Conservation (phyloP, 2,113 vertebrate genomes). For the Catagonus wagneri region DNA sequence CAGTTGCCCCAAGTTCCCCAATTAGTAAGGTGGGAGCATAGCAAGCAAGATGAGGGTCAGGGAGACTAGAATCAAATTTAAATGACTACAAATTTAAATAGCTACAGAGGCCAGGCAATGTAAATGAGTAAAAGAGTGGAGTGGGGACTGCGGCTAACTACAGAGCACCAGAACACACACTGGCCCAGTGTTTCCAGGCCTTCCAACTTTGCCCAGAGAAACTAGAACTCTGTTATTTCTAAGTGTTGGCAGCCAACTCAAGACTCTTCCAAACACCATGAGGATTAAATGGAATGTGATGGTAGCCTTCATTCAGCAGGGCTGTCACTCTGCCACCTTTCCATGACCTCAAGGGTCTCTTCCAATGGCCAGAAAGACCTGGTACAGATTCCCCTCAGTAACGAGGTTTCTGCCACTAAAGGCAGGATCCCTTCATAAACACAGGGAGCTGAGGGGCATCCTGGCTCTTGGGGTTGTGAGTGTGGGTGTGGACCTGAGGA, state of each 20-base stretch:
- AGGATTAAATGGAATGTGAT: background rate
- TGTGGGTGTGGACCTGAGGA: background rate
- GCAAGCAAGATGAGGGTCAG: background rate
- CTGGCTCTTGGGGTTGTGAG: background rate
- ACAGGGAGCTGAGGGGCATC: background rate
- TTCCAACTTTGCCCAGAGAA: slow-evolving; percentile 14
- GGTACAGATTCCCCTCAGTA: background rate
- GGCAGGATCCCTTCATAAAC: slow-evolving; percentile 2
- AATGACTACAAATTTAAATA: background rate
- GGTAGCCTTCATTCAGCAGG: background rate
- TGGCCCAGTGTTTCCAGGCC: background rate
- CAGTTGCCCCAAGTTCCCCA: background rate
- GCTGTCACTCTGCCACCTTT: background rate
- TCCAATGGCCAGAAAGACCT: slow-evolving; percentile 8
- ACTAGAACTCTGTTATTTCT: slow-evolving; percentile 18
- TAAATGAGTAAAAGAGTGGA: background rate
- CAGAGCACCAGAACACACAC: background rate
- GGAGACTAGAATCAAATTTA: background rate
- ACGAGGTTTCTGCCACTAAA: slow-evolving; percentile 10
- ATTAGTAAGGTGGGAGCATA: background rate
- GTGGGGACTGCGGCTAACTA: background rate
- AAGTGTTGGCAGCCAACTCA: background rate
- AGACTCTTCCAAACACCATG: slow-evolving; percentile 7
- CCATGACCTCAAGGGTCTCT: background rate
- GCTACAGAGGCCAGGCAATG: background rate